Evolutionary conservation across 2,797 vertebrate species (phyloP), one percentile per base, ranked within the genome.

Genomic region (Melanotaenia parkinsoni): DNA sequence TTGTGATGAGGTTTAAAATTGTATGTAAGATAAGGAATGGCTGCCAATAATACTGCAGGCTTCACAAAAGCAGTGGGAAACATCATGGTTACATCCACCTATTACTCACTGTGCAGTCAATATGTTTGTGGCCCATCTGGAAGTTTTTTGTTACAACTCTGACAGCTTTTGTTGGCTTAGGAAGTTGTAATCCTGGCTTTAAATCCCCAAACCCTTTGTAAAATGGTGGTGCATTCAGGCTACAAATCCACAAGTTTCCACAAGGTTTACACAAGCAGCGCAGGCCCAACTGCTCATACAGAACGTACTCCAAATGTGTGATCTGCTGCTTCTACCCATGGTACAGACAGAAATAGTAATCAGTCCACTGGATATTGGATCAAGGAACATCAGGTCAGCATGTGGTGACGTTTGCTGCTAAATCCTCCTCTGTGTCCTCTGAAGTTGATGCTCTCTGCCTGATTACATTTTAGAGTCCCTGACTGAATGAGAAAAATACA

Each of bases 191-290:
- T 80, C 67, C 70, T 3, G 14, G 32, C 45, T 50, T 37, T 32
- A 64, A 85, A 69, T 85, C 58, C 74, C 38, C 53, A 68, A 78
- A 83, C 65, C 38, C 58, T 28, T 59, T 67, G 60, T 79, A 76
- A 86, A 85, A 45, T 53, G 47, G 18, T 65, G 66, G 37, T 76
- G 79, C 59, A 70, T 58, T 59, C 43, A 79, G 63, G 64, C 67
- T 72, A 65, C 80, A 87, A 88, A 86, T 87, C 84, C 85, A 84
- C 81, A 30, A 65, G 74, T 51, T 68, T 84, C 63, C 45, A 35
- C 30, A 10, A 61, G 78, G 18, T 73, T 72, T 76, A 51, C 51
- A 57, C 32, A 70, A 43, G 69, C 38, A 24, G 54, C 56, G 45
- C 13, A 60, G 66, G 8, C 53, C 63, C 57, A 28, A 74, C 58